Evolutionary conservation across 2,113 vertebrate genomes (phyloP).

Genomic region (Mormyrus iriodes): DNA sequence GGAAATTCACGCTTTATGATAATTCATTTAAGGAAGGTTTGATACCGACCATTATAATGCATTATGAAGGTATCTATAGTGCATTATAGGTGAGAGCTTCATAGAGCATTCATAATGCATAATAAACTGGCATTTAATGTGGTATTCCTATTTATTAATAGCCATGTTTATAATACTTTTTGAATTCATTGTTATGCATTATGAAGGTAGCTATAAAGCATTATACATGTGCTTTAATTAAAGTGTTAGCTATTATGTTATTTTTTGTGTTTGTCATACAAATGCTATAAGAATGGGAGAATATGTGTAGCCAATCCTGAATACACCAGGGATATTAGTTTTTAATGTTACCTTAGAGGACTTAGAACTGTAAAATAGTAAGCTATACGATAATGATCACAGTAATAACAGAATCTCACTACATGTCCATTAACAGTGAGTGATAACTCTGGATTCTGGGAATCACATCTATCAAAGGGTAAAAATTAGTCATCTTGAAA

Average conservation of each 20-base stretch:
- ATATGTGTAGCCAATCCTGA: not conserved
- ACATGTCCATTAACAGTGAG: not conserved
- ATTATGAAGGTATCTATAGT: not conserved
- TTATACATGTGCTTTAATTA: not conserved
- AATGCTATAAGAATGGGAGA: not conserved
- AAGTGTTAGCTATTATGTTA: not conserved
- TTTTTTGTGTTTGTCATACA: not conserved
- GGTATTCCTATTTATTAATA: not conserved
- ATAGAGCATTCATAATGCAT: not conserved
- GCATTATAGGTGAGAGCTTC: not conserved
- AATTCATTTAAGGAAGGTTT: too few species aligned
- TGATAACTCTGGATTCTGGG: not conserved
- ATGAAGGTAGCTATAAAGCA: not conserved
- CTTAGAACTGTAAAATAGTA: not conserved
- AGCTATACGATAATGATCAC: not conserved
- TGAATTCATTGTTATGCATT: not conserved
- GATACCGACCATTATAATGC: not conserved
- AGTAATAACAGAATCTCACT: not conserved
- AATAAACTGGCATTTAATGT: not conserved
- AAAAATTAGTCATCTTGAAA: not conserved
- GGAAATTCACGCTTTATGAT: too few species aligned
- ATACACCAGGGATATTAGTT: not conserved
- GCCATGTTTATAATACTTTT: not conserved
- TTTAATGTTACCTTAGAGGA: not conserved
- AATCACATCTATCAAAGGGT: not conserved